A percentile compares a stretch with the other conserved stretches of the same genome.
phyloP scores from a whole-genome alignment of 2,797 vertebrate genomes.

The Melopsittacus undulatus region DNA sequence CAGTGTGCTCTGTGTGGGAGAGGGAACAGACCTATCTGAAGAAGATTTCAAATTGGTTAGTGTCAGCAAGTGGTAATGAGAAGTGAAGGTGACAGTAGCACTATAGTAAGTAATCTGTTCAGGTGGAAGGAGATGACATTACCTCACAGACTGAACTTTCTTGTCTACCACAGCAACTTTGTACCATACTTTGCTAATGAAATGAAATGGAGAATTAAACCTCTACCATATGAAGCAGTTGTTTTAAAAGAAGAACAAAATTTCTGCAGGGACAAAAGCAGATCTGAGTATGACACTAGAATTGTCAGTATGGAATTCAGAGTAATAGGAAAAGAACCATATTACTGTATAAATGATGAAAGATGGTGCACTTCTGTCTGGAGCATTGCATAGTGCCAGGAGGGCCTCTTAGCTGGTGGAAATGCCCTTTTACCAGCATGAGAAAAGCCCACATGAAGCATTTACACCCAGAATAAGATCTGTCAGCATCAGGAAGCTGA shows the following conservation, averaged over 20 bases:
- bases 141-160: not conserved
- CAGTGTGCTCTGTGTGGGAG: not conserved
- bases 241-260: not conserved
- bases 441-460: not conserved
- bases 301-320: not conserved
- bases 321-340: not conserved
- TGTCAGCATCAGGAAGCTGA: not conserved
- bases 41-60: constrained; percentile 16
- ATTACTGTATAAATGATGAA: not conserved
- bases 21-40: not conserved
- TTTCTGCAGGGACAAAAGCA: not conserved
- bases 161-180: not conserved
- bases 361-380: not conserved
- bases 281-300: not conserved
- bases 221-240: not conserved
- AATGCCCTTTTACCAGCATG: not conserved
- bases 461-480: not conserved
- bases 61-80: constrained; percentile 24
- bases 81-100: constrained; percentile 44
- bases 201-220: not conserved
- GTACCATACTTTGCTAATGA: not conserved
- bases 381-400: not conserved
- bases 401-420: not conserved
- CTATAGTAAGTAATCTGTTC: not conserved
- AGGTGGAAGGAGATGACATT: not conserved